These are phyloP conservation scores for Grus americana DNA, from an alignment of 2,113 vertebrate species.

Conservation along the genomic window DNA sequence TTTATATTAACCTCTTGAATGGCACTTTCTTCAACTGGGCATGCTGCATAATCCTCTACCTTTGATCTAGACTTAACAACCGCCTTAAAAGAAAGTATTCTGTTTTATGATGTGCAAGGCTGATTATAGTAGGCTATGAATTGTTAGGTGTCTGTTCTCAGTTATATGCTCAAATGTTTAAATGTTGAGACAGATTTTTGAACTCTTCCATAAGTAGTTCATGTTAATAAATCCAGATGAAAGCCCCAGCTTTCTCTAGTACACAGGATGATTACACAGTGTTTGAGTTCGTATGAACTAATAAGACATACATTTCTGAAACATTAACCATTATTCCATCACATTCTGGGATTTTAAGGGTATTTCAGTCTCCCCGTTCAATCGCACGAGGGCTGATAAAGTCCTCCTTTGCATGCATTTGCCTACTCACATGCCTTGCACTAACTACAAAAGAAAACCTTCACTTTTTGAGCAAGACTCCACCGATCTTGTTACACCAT, in stretches of 20 bases:
- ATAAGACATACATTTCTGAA: not conserved
- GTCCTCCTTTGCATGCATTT: not conserved
- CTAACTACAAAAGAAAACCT: not conserved
- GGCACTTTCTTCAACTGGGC: not conserved
- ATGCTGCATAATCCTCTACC: not conserved
- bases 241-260: not conserved
- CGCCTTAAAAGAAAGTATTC: not conserved
- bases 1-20: constrained; percentile 6
- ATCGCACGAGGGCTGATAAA: not conserved
- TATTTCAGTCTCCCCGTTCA: not conserved
- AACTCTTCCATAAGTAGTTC: not conserved
- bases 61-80: constrained; percentile 41
- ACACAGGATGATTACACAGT: not conserved
- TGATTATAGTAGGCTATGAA: not conserved
- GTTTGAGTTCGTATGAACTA: not conserved
- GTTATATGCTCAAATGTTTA: not conserved
- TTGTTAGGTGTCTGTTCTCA: constrained; percentile 11
- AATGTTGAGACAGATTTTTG: not conserved
- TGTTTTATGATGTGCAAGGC: not conserved
- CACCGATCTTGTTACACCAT: not conserved
- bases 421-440: not conserved
- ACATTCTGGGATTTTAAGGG: not conserved
- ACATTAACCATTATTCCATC: not conserved
- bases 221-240: constrained; percentile 14
- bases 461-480: not conserved